Conservation (phyloP, 2,888 invertebrate species). For the Ypsolopha scabrella region DNA sequence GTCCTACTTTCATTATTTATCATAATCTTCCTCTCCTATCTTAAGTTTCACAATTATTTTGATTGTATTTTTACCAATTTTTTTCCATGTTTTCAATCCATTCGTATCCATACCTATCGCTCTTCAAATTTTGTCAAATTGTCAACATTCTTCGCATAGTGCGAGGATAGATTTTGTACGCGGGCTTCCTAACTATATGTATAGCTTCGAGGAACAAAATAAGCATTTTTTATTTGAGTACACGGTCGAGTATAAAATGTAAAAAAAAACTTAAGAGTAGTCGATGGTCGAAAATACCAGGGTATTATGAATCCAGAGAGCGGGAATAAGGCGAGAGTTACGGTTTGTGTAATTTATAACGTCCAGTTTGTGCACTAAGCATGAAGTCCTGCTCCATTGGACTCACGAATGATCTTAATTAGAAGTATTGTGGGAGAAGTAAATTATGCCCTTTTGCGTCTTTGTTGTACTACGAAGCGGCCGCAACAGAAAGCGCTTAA, state of each 20-base stretch:
- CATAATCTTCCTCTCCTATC: no score
- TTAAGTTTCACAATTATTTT: no score
- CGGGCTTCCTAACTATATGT: no score
- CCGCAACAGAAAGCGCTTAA: slow-evolving; percentile 10
- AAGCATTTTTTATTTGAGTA: no score
- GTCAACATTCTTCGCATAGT: no score
- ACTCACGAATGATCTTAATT: slow-evolving; percentile 65
- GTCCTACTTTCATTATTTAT: no score
- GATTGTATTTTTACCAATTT: no score
- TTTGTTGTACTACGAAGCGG: slow-evolving; percentile 21
- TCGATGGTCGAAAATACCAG: slow-evolving; percentile 25
- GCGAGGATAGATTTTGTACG: no score
- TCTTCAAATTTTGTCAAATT: no score
- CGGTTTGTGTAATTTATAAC: slow-evolving; percentile 62
- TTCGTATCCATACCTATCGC: no score
- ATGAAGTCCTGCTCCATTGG: slow-evolving; percentile 25
- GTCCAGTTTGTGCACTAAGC: slow-evolving; percentile 53
- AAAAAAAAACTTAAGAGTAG: slow-evolving; percentile 17
- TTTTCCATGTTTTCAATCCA: no score
- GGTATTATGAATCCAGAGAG: slow-evolving; percentile 28
- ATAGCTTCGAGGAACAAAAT: slow-evolving; percentile 42
- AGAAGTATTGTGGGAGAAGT: slow-evolving; percentile 60
- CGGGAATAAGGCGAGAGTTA: slow-evolving; percentile 52
- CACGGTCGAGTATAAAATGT: slow-evolving; percentile 13
- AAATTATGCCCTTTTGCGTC: slow-evolving; percentile 45